Percentiles rank a stretch among this genome's conserved stretches.
These are phyloP conservation scores for Siniperca knerii DNA, from an alignment of 2,113 vertebrate genomes.

Conservation along the genomic window DNA sequence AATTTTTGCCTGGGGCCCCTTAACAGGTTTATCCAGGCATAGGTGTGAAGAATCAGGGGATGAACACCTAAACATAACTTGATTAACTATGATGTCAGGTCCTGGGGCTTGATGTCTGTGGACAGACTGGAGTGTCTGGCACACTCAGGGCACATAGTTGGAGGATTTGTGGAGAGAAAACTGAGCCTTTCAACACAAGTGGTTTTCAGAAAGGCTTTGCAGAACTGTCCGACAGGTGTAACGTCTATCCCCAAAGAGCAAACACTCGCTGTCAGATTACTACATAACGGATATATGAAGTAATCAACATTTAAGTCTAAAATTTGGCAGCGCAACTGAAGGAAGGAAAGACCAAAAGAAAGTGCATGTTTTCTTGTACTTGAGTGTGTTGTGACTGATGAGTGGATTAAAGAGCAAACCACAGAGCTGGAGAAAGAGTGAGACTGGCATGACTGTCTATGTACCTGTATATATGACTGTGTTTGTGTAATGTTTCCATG, in stretches of 20 bases:
- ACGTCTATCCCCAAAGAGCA: constrained; percentile 28
- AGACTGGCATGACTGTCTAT: constrained; percentile 3
- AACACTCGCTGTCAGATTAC: constrained; percentile 21
- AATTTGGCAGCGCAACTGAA: constrained; percentile 1
- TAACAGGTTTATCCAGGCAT: neutral
- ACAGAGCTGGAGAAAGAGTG: constrained; percentile 50
- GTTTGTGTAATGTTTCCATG: constrained; percentile 70
- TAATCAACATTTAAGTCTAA: constrained; percentile 29
- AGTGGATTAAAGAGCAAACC: constrained; percentile 54
- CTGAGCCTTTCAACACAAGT: constrained; percentile 13
- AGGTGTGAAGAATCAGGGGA: neutral
- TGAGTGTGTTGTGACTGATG: constrained; percentile 19
- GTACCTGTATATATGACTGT: constrained; percentile 58
- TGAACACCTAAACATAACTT: neutral
- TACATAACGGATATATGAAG: constrained; percentile 27
- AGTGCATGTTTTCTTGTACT: constrained; percentile 34
- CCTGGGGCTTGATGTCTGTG: constrained; percentile 7
- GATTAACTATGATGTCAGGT: constrained; percentile 4
- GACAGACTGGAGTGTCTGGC: constrained; percentile 23
- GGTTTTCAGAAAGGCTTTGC: constrained; percentile 33
- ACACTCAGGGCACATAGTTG: neutral
- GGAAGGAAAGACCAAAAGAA: constrained; percentile 25
- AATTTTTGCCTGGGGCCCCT: neutral
- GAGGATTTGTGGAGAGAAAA: constrained; percentile 36
- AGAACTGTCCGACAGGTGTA: constrained; percentile 38